phyloP scores from a whole-genome alignment of 2,113 vertebrate genomes.

The Holacanthus passer region DNA sequence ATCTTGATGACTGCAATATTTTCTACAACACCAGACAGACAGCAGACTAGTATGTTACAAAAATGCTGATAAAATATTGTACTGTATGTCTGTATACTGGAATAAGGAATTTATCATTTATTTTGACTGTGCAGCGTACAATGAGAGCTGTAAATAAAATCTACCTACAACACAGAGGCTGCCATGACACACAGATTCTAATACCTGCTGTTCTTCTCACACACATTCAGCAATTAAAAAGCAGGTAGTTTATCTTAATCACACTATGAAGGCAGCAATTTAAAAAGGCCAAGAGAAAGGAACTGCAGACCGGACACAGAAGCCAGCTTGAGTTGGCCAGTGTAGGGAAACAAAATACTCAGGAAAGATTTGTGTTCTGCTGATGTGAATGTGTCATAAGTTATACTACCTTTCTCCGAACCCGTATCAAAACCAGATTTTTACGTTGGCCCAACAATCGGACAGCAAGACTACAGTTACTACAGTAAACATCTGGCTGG shows the following conservation, averaged over 20 bases:
- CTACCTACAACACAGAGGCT: not conserved
- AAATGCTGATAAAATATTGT: constrained; percentile 2
- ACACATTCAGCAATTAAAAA: not conserved
- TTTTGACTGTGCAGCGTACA: not conserved
- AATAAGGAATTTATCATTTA: constrained; percentile 7
- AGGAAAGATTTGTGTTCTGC: constrained; percentile 2
- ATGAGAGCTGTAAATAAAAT: not conserved
- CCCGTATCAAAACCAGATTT: constrained; percentile 22
- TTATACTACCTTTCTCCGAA: not conserved
- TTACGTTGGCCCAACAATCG: not conserved
- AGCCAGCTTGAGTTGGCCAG: constrained; percentile 17
- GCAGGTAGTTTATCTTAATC: not conserved
- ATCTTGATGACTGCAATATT: not conserved
- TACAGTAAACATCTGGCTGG: not conserved
- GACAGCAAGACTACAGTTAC: not conserved
- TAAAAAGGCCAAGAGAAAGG: constrained; percentile 23
- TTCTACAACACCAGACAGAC: not conserved
- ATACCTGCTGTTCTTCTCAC: not conserved
- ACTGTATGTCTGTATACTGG: not conserved
- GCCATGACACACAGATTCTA: not conserved
- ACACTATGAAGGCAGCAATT: constrained; percentile 39
- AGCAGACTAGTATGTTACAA: not conserved
- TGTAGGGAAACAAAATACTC: not conserved
- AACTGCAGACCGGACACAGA: not conserved
- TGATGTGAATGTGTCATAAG: not conserved